These are phyloP conservation scores for Glyptemys insculpta DNA, from an alignment of 2,797 vertebrate genomes.

Conservation along the genomic window DNA sequence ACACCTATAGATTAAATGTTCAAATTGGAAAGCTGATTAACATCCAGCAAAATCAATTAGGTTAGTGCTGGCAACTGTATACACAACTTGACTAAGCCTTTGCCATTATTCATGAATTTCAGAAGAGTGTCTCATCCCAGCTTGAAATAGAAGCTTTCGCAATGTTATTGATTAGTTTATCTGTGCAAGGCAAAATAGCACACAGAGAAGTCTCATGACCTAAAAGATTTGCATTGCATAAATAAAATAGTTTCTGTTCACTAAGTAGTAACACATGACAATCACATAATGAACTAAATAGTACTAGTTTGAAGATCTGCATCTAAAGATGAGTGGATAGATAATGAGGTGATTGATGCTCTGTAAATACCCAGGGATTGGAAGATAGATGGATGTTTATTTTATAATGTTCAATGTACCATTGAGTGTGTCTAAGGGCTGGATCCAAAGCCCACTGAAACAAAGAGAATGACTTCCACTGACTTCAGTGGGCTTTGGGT, in stretches of 20 bases:
- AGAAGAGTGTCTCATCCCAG: neutral
- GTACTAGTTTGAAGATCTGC: neutral
- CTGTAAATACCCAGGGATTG: neutral
- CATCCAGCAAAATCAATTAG: neutral
- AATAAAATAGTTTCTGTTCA: neutral
- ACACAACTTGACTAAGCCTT: neutral
- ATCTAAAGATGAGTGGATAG: neutral
- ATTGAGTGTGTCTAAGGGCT: neutral
- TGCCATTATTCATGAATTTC: neutral
- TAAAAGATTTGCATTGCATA: neutral
- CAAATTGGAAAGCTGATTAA: neutral
- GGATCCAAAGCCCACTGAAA: neutral
- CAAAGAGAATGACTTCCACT: neutral
- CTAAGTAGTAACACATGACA: neutral
- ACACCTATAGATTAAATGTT: neutral
- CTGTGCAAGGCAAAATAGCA: neutral
- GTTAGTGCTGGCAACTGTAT: neutral
- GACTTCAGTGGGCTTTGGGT: neutral
- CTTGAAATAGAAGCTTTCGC: neutral
- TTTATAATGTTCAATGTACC: neutral
- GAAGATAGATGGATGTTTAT: neutral
- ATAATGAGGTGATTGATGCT: accelerated
- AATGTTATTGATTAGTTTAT: neutral
- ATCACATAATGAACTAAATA: neutral
- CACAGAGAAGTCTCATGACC: neutral